Evolutionary conservation across 1,140 invertebrate species (phyloP).

Genomic region (Drosophila jambulina): DNA sequence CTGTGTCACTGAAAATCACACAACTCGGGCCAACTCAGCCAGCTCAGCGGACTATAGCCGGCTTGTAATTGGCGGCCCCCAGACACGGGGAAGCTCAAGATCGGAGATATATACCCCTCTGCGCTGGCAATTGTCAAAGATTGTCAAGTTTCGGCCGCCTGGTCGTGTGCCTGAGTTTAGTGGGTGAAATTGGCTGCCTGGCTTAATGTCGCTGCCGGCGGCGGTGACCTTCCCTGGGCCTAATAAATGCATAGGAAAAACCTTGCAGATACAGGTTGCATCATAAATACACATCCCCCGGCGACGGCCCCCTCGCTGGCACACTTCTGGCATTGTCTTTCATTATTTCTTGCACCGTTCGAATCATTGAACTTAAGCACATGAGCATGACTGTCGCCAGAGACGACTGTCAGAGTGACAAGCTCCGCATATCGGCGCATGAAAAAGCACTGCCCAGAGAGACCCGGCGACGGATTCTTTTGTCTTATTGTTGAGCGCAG

Average conservation of each 20-base stretch:
- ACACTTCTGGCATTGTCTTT: slow-evolving; percentile 50
- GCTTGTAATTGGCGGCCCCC: slow-evolving; percentile 57
- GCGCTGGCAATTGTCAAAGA: slow-evolving; percentile 58
- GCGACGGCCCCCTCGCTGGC: slow-evolving; percentile 14
- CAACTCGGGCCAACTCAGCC: slow-evolving; percentile 51
- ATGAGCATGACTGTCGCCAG: slow-evolving; percentile 49
- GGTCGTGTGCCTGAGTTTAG: slow-evolving; percentile 61
- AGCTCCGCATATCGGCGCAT: slow-evolving; percentile 21
- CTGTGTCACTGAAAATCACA: slow-evolving; percentile 75
- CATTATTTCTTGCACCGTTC: slow-evolving; percentile 54
- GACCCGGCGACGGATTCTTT: slow-evolving; percentile 53
- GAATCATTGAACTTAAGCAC: slow-evolving; percentile 66
- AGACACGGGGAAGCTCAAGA: slow-evolving; percentile 13
- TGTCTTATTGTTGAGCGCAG: slow-evolving; percentile 57
- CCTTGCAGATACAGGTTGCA: slow-evolving; percentile 51
- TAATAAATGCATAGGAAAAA: slow-evolving; percentile 63
- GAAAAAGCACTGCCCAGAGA: slow-evolving; percentile 14
- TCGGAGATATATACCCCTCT: slow-evolving; percentile 18
- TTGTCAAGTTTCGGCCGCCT: slow-evolving; percentile 49
- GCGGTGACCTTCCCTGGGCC: slow-evolving; percentile 41
- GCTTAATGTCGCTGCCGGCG: slow-evolving; percentile 37
- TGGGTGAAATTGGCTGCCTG: slow-evolving; percentile 63
- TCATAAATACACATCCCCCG: slow-evolving; percentile 29
- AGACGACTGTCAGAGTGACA: slow-evolving; percentile 43
- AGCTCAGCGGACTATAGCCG: slow-evolving; percentile 60